These are phyloP conservation scores for Erithacus rubecula DNA, from an alignment of 2,797 vertebrate species.

Conservation along the genomic window DNA sequence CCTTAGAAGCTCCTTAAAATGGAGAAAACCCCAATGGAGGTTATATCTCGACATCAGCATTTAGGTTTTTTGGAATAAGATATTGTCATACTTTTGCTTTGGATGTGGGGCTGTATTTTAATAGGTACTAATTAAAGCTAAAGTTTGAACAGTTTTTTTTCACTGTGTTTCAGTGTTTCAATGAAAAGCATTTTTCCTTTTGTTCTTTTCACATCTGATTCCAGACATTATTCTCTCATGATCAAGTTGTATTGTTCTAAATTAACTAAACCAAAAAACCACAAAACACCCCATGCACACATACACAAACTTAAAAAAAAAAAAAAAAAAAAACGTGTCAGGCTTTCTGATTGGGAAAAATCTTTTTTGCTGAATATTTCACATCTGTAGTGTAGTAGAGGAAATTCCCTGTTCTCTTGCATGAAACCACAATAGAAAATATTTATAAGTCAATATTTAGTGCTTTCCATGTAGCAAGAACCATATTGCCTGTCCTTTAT, in stretches of 20 bases:
- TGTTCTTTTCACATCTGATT: neutral
- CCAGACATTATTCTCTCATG: neutral
- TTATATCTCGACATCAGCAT: neutral
- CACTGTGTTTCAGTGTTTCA: neutral
- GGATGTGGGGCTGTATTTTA: neutral
- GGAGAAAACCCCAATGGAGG: neutral
- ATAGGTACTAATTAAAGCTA: neutral
- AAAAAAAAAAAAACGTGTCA: neutral
- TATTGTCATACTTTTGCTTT: neutral
- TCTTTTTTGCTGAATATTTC: neutral
- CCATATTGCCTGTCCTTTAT: neutral
- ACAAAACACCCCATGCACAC: rapidly evolving
- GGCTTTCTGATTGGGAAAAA: neutral
- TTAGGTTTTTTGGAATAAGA: neutral
- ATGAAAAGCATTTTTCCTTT: neutral
- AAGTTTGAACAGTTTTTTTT: neutral
- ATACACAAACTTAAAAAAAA: no score
- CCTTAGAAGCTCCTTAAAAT: neutral
- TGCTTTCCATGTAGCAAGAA: neutral
- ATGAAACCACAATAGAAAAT: neutral
- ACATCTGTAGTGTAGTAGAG: neutral
- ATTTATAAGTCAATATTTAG: neutral
- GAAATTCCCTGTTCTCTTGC: neutral
- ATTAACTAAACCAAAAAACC: neutral
- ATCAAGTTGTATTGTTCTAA: neutral